Evolutionary conservation across 2,888 invertebrate genomes (phyloP), one percentile per base, ranked within the genome.

Genomic region (Orthosia incerta): DNA sequence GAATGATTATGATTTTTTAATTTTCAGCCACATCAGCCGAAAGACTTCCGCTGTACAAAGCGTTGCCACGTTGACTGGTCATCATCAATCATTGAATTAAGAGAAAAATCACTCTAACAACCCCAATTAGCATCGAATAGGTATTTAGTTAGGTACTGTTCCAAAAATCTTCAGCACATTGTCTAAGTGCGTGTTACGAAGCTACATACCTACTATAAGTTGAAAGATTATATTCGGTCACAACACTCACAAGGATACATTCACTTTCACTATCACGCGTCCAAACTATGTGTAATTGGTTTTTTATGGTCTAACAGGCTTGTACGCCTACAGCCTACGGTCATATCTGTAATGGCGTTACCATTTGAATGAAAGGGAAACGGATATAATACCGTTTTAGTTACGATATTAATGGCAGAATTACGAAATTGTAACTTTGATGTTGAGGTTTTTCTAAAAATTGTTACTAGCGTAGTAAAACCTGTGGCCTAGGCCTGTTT

Each of bases 341-440:
- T n/a, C 55, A 64, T 60, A 39, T 78, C 20, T 62, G 9, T 66
- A 78, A 63, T 62, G 20, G 23, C 16, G 46, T 31, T 79, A 53
- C 63, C 15, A 68, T 64, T 80, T 55, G 12, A 79, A 83, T 72
- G 67, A 72, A 83, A 83, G 67, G 45, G 73, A 83, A 79, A 71
- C 39, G 11, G 63, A 3, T 20, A 15, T 57, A 66, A 16, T 62
- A 13, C 46, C 7, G 51, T 26, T 53, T 69, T 61, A 2, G 31
- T 62, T 53, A 55, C 15, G 26, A 53, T 64, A 57, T 76, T 80
- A 74, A 56, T 50, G 13, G 4, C 1, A 0, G 5, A 26, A 51
- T 62, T 62, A 39, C 5, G 46, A 31, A 39, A 74, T 53, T 4
- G 3, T 46, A 39, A 13, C 9, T 70, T 46, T 3, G 2, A 46